Base-by-base conservation (phyloP, 2,888 invertebrate species). In the Dryobotodes eremita region DNA sequence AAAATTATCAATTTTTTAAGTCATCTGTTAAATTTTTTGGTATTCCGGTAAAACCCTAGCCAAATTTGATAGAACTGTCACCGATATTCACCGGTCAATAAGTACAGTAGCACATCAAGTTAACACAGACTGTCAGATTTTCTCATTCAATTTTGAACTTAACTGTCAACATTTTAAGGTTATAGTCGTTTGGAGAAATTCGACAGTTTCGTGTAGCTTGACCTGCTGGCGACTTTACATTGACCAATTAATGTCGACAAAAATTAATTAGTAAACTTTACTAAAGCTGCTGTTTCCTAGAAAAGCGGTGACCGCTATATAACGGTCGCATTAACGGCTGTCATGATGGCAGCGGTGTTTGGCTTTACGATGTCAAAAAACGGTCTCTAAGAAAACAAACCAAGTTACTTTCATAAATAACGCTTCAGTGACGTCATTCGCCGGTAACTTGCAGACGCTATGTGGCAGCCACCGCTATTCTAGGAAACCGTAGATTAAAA, bases 21-120 rank as follows among this genome's bases (percentile, higher is more conserved):
- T 75, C 36, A 36, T 75, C 0, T 57, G 11, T 20, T 59, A 66
- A 20, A 23, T n/a, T 75, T 59, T n/a, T 26, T 75, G 15, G 55
- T 61, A 76, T 66, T 82, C 53, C 53, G 50, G 50, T 50, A 17
- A 42, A 48, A 17, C 31, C 0, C 1, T 23, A 50, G 50, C 79
- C 26, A 59, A 80, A 75, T 4, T 64, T 42, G 11, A 48, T 36
- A 15, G n/a, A 61, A 53, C 13, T 26, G 0, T 36, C 4, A 42
- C 8, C 11, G 13, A 66, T 0, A 68, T 68, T 62, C 10, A 7
- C 50, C 55, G 55, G 42, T 65, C 82, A 55, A n/a, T 48, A 15
- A n/a, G 15, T 26, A 23, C n/a, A n/a, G n/a, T n/a, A n/a, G n/a
- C n/a, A n/a, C n/a, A n/a, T n/a, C n/a, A n/a, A n/a, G n/a, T n/a